phyloP scores from a whole-genome alignment of 2,797 vertebrate genomes.

The Perodicticus potto region DNA sequence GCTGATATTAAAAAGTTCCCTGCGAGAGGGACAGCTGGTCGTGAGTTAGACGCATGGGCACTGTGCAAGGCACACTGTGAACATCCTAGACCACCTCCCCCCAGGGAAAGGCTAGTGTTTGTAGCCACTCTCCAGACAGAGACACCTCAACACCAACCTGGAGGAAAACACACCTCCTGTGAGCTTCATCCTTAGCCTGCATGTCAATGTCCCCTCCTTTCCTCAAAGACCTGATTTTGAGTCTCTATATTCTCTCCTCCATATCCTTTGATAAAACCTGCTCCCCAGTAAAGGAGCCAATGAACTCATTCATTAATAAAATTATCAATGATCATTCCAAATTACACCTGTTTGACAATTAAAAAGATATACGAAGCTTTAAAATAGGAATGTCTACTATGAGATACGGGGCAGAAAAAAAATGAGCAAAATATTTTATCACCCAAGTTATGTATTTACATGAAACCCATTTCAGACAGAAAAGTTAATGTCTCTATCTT shows the following conservation, averaged over 20 bases:
- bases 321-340: constrained; percentile 24
- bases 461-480: constrained; percentile 7
- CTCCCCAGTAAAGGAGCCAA: neutral
- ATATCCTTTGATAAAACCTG: neutral
- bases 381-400: neutral
- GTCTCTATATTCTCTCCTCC: neutral
- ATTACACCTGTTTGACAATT: constrained; percentile 31
- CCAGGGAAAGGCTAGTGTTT: neutral
- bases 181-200: neutral
- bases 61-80: neutral
- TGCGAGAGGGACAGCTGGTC: neutral
- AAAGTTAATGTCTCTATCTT: neutral
- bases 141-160: neutral
- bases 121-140: neutral
- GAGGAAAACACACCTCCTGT: neutral
- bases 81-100: neutral
- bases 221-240: neutral
- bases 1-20: neutral
- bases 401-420: neutral
- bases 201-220: neutral
- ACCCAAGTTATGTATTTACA: neutral
- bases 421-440: neutral
- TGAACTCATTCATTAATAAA: neutral
- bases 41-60: neutral
- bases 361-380: neutral